Evolutionary conservation across 1,140 invertebrate genomes (phyloP).

Genomic region (Sitodiplosis mosellana): DNA sequence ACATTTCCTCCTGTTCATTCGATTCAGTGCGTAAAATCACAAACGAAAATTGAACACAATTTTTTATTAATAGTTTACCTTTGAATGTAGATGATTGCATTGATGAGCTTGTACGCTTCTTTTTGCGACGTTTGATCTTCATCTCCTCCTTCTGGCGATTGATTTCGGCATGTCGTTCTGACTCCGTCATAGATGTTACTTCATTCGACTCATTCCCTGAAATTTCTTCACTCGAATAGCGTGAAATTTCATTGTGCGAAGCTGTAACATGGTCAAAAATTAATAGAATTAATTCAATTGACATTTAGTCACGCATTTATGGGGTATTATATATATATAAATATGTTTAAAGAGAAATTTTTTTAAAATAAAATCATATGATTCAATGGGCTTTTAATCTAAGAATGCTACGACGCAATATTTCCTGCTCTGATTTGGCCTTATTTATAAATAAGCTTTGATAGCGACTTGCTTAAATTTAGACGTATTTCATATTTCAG

Average conservation of each 20-base stretch:
- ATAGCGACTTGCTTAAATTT: too few relatives aligned
- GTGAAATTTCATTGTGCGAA: conserved; percentile 15
- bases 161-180: conserved; percentile 30
- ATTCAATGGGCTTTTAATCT: neutral
- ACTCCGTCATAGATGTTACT: conserved; percentile 22
- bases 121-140: conserved; percentile 65
- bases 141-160: conserved; percentile 67
- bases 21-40: neutral
- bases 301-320: neutral
- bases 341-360: neutral
- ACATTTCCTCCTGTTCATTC: too few relatives aligned
- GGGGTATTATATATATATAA: neutral
- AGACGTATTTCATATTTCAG: too few relatives aligned
- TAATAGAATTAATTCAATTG: neutral
- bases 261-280: neutral
- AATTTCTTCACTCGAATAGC: conserved; percentile 25
- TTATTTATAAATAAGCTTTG: too few relatives aligned
- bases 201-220: conserved; percentile 25
- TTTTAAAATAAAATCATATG: neutral
- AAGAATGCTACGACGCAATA: neutral
- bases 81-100: conserved; percentile 75
- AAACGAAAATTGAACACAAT: neutral
- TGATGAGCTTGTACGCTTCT: conserved; percentile 64
- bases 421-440: too few relatives aligned
- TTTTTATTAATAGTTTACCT: conserved; percentile 31